These are phyloP conservation scores for Escarpia spicata DNA, from an alignment of 2,888 invertebrate species.

Conservation along the genomic window DNA sequence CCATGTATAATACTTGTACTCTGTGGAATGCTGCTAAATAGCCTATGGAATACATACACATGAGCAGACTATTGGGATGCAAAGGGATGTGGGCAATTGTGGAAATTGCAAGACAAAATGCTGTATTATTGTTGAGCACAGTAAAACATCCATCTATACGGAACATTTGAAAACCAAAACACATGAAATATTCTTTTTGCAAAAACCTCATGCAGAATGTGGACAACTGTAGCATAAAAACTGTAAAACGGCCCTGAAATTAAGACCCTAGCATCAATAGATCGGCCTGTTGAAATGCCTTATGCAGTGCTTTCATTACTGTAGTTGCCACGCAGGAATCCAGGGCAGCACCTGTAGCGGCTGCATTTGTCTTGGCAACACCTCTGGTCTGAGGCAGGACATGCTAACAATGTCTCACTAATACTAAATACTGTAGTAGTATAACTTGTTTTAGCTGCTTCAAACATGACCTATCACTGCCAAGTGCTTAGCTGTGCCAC, in stretches of 20 bases:
- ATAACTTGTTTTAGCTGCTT: not conserved
- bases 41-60: not conserved
- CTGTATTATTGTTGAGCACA: not conserved
- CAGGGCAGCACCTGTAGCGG: too few relatives aligned
- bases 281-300: not conserved
- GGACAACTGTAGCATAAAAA: not conserved
- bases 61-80: not conserved
- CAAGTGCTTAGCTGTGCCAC: not conserved
- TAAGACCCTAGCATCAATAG: not conserved
- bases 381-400: not conserved
- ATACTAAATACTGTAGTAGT: not conserved
- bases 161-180: not conserved
- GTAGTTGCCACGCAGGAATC: not conserved
- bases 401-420: not conserved
- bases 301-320: not conserved
- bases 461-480: not conserved
- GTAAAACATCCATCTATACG: not conserved
- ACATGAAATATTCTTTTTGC: not conserved
- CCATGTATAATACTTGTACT: not conserved
- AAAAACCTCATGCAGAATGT: not conserved
- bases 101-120: not conserved
- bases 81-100: not conserved
- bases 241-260: not conserved
- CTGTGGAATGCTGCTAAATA: not conserved
- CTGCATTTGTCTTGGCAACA: not conserved